phyloP scores from a whole-genome alignment of 2,113 vertebrate genomes.

The Phylloscopus trochiloides region DNA sequence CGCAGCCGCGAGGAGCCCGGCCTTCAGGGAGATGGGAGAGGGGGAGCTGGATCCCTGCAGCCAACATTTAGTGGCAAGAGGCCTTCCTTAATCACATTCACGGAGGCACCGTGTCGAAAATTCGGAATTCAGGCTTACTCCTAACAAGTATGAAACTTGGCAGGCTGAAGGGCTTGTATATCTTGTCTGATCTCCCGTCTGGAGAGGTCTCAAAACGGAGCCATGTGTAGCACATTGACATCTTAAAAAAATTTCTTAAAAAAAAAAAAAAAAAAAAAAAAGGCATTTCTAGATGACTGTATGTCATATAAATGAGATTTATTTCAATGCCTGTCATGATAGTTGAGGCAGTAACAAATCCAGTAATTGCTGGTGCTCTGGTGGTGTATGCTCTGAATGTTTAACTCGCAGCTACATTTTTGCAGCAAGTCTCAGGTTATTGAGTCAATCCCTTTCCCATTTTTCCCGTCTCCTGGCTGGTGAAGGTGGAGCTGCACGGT shows the following conservation, averaged over 20 bases:
- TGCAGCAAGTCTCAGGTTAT: neutral
- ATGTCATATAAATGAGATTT: conserved; percentile 39
- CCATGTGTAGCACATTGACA: neutral
- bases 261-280: neutral
- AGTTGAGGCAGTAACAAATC: conserved; percentile 12
- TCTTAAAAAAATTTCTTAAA: neutral
- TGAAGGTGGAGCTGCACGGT: neutral
- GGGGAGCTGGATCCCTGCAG: neutral
- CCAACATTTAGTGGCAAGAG: neutral
- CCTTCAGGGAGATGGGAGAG: neutral
- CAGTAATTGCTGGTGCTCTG: neutral
- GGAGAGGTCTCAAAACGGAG: conserved; percentile 18
- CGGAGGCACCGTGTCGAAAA: neutral
- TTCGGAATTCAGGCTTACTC: neutral
- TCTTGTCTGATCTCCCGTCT: conserved; percentile 50
- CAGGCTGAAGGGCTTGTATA: conserved; percentile 27
- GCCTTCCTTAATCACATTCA: neutral
- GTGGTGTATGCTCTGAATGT: neutral
- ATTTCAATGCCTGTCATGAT: conserved; percentile 44
- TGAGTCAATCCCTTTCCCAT: neutral
- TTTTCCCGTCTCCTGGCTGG: neutral
- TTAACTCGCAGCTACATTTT: neutral
- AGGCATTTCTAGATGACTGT: neutral
- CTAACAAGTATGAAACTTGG: conserved; percentile 23
- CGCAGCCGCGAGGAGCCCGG: rapidly evolving